phyloP scores from a whole-genome alignment of 1,140 invertebrate genomes.

The Phenacoccus solenopsis region DNA sequence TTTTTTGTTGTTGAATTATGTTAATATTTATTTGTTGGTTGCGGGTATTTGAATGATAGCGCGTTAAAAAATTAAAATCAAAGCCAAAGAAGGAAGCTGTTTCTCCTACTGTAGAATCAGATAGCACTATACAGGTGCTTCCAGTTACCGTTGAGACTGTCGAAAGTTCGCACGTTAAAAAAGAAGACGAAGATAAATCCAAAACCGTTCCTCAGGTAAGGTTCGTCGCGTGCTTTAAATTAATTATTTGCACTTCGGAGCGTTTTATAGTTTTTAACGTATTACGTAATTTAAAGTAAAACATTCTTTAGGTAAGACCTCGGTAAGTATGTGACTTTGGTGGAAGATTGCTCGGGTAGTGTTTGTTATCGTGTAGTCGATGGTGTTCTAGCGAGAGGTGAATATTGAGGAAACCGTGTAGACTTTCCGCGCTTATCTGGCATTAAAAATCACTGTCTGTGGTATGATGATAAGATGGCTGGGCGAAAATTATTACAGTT shows the following conservation, averaged over 20 bases:
- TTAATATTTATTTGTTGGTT: constrained; percentile 3
- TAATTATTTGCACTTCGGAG: neutral
- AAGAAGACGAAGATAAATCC: neutral
- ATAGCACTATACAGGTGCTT: neutral
- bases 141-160: neutral
- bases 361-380: too few species aligned
- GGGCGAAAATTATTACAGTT: too few species aligned
- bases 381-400: too few species aligned
- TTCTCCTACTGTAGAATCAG: neutral
- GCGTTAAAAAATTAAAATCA: constrained; percentile 7
- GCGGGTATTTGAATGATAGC: constrained; percentile 5
- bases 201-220: neutral
- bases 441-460: too few species aligned
- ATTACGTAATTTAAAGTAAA: neutral
- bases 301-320: neutral
- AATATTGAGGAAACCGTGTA: too few species aligned
- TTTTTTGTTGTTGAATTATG: neutral
- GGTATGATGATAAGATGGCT: too few species aligned
- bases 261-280: neutral
- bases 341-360: too few species aligned
- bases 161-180: neutral
- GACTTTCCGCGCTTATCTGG: too few species aligned
- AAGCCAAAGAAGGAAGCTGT: constrained; percentile 14
- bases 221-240: neutral
- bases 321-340: too few species aligned